phyloP scores from a whole-genome alignment of 2,888 invertebrate species.

The Ochropacha duplaris region DNA sequence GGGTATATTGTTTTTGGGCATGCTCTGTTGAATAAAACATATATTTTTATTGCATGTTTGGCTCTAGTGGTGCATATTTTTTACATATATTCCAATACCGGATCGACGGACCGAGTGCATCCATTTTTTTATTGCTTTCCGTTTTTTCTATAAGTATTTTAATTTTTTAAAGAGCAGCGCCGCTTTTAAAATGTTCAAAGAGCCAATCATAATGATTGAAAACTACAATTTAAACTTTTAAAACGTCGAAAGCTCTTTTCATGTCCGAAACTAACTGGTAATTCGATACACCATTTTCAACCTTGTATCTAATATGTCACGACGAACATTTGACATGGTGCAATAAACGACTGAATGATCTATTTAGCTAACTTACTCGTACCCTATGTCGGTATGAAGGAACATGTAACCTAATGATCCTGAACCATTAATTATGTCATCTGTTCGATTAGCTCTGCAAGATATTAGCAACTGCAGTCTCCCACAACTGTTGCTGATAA shows the following conservation, averaged over 20 bases:
- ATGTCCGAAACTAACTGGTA: background rate
- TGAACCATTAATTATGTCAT: background rate
- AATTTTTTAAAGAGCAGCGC: conserved; percentile 9
- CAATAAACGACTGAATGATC: background rate
- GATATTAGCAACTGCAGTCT: background rate
- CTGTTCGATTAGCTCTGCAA: background rate
- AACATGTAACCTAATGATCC: background rate
- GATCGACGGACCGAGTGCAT: conserved; percentile 51
- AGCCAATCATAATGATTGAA: background rate
- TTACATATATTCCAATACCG: conserved; percentile 57
- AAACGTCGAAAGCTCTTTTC: background rate
- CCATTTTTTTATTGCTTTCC: conserved; percentile 64
- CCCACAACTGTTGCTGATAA: background rate
- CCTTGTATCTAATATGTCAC: background rate
- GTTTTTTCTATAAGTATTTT: conserved; percentile 33
- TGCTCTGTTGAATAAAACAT: conserved; percentile 73
- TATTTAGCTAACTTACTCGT: background rate
- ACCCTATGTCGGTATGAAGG: background rate
- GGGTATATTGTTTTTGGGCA: conserved; percentile 68
- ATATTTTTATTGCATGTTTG: conserved; percentile 69
- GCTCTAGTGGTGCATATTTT: conserved; percentile 70
- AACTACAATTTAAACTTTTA: background rate
- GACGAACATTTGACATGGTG: background rate
- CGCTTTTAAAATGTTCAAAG: background rate
- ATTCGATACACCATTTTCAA: background rate